These are phyloP conservation scores for Amphibalanus amphitrite DNA, from an alignment of 1,140 invertebrate species.

Conservation along the genomic window DNA sequence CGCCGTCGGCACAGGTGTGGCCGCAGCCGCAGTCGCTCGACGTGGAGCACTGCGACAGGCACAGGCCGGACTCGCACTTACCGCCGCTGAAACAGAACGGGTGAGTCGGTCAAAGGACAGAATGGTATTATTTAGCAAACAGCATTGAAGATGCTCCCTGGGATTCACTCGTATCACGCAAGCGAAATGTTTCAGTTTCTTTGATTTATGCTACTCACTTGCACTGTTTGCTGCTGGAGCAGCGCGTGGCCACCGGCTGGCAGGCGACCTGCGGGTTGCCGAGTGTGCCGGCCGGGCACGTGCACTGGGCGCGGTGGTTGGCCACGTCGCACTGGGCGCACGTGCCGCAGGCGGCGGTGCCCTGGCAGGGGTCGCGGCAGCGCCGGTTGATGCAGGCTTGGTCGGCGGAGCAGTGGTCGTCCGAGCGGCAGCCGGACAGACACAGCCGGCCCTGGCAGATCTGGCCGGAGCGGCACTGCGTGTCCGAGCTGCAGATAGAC, in stretches of 20 bases:
- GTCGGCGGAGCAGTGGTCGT: slow-evolving; percentile 41
- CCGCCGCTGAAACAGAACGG: background rate
- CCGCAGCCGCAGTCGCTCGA: slow-evolving; percentile 17
- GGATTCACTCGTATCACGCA: too few species aligned
- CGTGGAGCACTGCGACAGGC: background rate
- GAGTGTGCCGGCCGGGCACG: slow-evolving; percentile 55
- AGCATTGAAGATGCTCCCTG: too few species aligned
- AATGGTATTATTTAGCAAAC: too few species aligned
- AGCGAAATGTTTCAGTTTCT: too few species aligned
- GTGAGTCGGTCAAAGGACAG: too few species aligned
- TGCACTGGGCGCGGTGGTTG: slow-evolving; percentile 65
- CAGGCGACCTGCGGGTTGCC: slow-evolving; percentile 63
- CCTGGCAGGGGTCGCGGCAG: slow-evolving; percentile 64
- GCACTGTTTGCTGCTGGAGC: slow-evolving; percentile 16
- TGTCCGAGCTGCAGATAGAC: slow-evolving; percentile 64
- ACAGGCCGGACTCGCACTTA: background rate
- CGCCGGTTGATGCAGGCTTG: slow-evolving; percentile 64
- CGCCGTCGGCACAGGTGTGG: slow-evolving; percentile 22
- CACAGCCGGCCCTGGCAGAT: slow-evolving; percentile 75
- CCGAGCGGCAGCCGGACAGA: slow-evolving; percentile 29
- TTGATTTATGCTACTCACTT: background rate
- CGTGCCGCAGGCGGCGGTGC: slow-evolving; percentile 47
- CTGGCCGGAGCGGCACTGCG: slow-evolving; percentile 53
- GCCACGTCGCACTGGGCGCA: slow-evolving; percentile 64
- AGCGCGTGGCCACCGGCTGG: slow-evolving; percentile 35